A percentile compares a stretch with the other conserved stretches of the same genome.
phyloP scores from a whole-genome alignment of 2,797 vertebrate genomes.

The Cryptoblepharus egeriae region DNA sequence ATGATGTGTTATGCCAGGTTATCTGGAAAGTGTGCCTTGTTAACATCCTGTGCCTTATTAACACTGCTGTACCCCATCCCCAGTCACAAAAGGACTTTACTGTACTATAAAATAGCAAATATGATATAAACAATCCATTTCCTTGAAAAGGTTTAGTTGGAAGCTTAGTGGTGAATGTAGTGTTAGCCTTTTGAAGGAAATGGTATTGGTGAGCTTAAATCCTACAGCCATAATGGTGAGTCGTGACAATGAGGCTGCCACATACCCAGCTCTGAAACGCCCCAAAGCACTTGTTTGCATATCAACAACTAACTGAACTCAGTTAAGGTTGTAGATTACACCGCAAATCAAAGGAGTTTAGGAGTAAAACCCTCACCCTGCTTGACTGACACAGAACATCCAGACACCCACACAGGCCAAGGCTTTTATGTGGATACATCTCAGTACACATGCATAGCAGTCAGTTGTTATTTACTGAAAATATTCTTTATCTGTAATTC shows the following conservation, averaged over 20 bases:
- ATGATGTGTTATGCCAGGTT: neutral
- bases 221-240: conserved; percentile 67
- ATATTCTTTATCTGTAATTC: too few relatives aligned
- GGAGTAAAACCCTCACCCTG: too few relatives aligned
- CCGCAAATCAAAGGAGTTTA: conserved; percentile 56
- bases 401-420: too few relatives aligned
- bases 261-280: conserved; percentile 55
- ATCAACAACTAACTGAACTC: conserved; percentile 66
- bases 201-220: conserved; percentile 72
- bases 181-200: conserved; percentile 72
- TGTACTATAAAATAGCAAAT: conserved; percentile 62
- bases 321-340: conserved; percentile 55
- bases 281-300: conserved; percentile 70
- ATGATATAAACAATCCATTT: conserved; percentile 60
- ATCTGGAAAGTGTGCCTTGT: neutral
- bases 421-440: too few relatives aligned
- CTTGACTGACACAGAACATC: too few relatives aligned
- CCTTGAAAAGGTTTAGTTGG: conserved; percentile 73
- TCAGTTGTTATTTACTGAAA: too few relatives aligned
- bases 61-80: conserved; percentile 38
- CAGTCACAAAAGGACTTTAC: conserved; percentile 58
- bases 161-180: conserved; percentile 71
- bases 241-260: conserved; percentile 66
- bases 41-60: conserved; percentile 44
- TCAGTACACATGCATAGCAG: too few relatives aligned